Base-by-base conservation (phyloP, 2,113 vertebrate genomes). In the Ceratotherium simum region DNA sequence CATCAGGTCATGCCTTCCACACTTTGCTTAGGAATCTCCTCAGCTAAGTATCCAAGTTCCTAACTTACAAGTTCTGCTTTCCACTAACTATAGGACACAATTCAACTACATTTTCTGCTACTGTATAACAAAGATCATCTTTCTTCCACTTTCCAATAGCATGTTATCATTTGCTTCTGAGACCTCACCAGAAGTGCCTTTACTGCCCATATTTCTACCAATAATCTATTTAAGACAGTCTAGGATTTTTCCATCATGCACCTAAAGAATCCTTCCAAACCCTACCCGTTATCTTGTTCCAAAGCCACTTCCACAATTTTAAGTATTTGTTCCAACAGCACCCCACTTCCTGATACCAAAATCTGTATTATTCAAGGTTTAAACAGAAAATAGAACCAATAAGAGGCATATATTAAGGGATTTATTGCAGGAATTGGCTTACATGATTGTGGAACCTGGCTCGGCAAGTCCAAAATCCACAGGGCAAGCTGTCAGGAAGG, bases 11-110 rank as follows among this genome's bases (percentile, higher is more conserved):
- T 2, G 42, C 20, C 39, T 95, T 64, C 42, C 42, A 39, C 11
- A 20, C 12, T 73, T 88, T 64, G 48, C 75, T 93, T 91, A 17
- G 51, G 73, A 92, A 46, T 83, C 17, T 81, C 70, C 42, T 91
- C n/a, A 72, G 29, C 2, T 51, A 70, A 82, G 51, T 62, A 33
- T 33, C 31, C 4, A 27, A 46, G 21, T 81, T 83, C 36, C 51
- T 42, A 17, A 14, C 17, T 64, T 62, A 56, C 0, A 36, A 46
- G 9, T 73, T 85, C 33, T 64, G 9, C 48, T 91, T 95, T 91
- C 60, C 36, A 70, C 20, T 60, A 25, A 80, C 23, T 84, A 1
- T 25, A 65, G 25, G 36, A 29, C 18, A 36, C 29, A 83, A 46
- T 56, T 75, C 31, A 86, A 33, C 17, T 23, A 72, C 33, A 6